Percentiles rank a stretch among this genome's conserved stretches.
These are phyloP conservation scores for Eufriesea mexicana DNA, from an alignment of 1,140 invertebrate species.

Conservation along the genomic window DNA sequence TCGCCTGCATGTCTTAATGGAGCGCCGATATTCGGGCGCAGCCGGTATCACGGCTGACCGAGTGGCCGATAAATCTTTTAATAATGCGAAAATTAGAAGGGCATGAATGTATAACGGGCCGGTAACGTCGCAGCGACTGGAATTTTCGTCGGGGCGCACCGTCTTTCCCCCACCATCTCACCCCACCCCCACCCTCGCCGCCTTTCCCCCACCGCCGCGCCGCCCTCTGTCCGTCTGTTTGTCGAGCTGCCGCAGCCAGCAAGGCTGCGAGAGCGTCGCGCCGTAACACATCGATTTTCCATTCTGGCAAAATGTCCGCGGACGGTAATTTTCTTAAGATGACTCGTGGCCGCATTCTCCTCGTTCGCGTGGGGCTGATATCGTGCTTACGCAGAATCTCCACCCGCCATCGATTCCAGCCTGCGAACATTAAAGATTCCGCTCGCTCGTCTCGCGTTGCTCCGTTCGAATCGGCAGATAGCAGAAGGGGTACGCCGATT, in stretches of 20 bases:
- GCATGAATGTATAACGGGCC: conserved; percentile 40
- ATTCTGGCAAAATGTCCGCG: conserved; percentile 64
- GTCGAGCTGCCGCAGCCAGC: conserved; percentile 1
- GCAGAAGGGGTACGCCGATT: not conserved
- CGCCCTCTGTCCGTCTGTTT: not conserved
- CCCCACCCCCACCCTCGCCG: too few relatives aligned
- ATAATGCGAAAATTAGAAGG: conserved; percentile 50
- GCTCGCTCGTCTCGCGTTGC: conserved; percentile 4
- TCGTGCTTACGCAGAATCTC: conserved; percentile 41
- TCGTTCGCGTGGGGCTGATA: not conserved
- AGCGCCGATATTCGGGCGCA: conserved; percentile 16
- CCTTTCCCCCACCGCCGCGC: not conserved
- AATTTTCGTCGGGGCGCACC: conserved; percentile 44
- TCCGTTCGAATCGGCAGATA: conserved; percentile 9
- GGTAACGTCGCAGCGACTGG: conserved; percentile 31
- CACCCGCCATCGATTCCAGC: conserved; percentile 3
- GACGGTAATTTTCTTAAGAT: conserved; percentile 69
- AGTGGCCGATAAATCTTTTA: conserved; percentile 46
- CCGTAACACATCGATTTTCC: conserved; percentile 70
- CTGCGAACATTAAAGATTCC: conserved; percentile 40
- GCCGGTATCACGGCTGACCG: conserved; percentile 44
- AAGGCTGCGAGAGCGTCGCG: conserved; percentile 39
- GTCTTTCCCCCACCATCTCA: not conserved
- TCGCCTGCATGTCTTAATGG: conserved; percentile 27
- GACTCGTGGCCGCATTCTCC: conserved; percentile 54